phyloP scores from a whole-genome alignment of 2,888 invertebrate species.

The Terebella lapidaria region DNA sequence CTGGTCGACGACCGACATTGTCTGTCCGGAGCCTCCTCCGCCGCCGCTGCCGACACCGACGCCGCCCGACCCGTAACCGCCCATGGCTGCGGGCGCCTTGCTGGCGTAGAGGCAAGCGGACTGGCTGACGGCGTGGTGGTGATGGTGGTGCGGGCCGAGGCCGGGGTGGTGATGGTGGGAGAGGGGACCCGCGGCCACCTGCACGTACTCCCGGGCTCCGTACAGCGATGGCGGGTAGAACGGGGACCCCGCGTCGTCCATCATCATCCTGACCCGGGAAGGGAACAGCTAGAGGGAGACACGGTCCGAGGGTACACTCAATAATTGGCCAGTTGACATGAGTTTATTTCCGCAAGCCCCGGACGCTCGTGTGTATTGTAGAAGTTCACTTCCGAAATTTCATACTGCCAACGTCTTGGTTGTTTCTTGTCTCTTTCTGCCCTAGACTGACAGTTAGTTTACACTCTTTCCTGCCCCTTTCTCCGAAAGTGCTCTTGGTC shows the following conservation, averaged over 20 bases:
- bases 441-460: too few relatives aligned
- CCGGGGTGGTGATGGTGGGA: background rate
- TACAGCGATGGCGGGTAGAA: background rate
- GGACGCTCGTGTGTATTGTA: too few relatives aligned
- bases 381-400: too few relatives aligned
- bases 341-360: too few relatives aligned
- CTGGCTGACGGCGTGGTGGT: background rate
- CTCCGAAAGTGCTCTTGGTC: too few relatives aligned
- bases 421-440: too few relatives aligned
- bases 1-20: background rate
- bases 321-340: too few relatives aligned
- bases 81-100: background rate
- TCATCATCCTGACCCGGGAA: too few relatives aligned
- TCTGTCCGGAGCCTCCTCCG: background rate
- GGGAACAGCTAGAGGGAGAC: too few relatives aligned
- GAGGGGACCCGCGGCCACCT: background rate
- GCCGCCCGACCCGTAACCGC: background rate
- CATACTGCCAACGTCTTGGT: too few relatives aligned
- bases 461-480: too few relatives aligned
- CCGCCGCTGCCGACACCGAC: background rate
- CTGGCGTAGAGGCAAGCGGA: background rate
- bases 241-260: background rate
- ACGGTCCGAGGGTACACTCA: too few relatives aligned
- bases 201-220: background rate
- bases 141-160: background rate